Base-by-base conservation (phyloP, 2,113 vertebrate genomes). In the Oncorhynchus clarkii region DNA sequence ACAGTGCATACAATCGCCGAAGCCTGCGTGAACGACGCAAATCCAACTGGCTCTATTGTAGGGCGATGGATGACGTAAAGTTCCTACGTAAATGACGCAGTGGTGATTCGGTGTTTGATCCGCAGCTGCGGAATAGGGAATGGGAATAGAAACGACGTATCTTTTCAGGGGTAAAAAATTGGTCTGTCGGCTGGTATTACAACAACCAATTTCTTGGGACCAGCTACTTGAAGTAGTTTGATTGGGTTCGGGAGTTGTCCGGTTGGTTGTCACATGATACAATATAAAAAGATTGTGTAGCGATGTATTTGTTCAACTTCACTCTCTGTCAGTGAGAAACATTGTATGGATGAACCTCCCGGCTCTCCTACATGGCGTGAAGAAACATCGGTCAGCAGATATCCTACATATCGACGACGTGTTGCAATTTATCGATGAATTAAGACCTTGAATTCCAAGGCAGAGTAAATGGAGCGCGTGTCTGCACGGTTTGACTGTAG, bases 1-100 rank as follows among this genome's bases (percentile, higher is more conserved):
- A 65, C 75, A 78, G 27, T 78, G 34, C 67, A 75, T 26, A 3
- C 60, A 75, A 67, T 5, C 70, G 22, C 57, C 68, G 81, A 83
- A 84, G 81, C 85, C 77, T 81, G 74, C 87, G 90, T 78, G 84
- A 87, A 84, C 72, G 48, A 14, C 87, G 86, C 76, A 84, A 72
- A 74, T 68, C 16, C 60, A n/a, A 67, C 29, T n/a, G 14, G 5
- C 12, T 68, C 18, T n/a, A 51, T n/a, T 14, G 74, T 62, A 29
- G 31, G 54, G 67, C 29, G n/a, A 48, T 62, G 39, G 67, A 71
- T 71, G 69, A 77, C 69, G 75, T 76, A 49, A 62, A 65, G 5
- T 13, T 20, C 14, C 20, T 71, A 71, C 75, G 75, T 22, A 81
- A 78, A 78, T 26, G 7, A 49, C 75, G 75, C 68, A 74, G 57